Evolutionary conservation across 2,888 invertebrate genomes (phyloP), one percentile per base, ranked within the genome.

Genomic region (Lochmaea crataegi): DNA sequence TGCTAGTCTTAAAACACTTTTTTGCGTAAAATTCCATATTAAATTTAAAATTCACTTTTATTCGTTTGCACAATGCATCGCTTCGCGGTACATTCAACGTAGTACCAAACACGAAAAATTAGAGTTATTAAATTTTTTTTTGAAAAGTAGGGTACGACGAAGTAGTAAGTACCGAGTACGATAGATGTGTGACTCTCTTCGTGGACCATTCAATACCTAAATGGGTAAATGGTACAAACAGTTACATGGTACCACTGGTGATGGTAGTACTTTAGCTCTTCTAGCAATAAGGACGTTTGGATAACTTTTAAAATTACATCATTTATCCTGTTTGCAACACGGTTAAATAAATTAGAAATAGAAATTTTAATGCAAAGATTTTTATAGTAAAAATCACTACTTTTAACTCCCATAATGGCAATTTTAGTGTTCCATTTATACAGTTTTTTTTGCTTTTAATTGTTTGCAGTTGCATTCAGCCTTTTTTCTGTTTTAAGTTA

Each of bases 1-100:
- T 78, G 64, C 77, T 78, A 41, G 75, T 76, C 65, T 82, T 84
- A 58, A 84, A 78, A 65, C 83, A 85, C 74, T 81, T 81, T 72
- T 85, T 85, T 32, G 84, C 84, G 79, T 81, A 84, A 48, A 57
- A 64, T 45, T 70, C 70, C 70, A 70, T 70, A 14, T 32, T 53
- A 61, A 18, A 60, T 41, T 18, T 18, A 61, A 63, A 63, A 68
- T 51, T 63, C 63, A 68, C 61, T 61, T 68, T 68, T 61, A 12
- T 26, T 60, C 48, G 18, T n/a, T 38, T 14, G 48, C 42, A 48
- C 32, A 16, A 45, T 51, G 18, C 45, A 68, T 60, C 53, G 16
- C 38, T 61, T 60, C 16, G 16, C 63, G 42, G 14, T 56, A 42
- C 56, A 63, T 45, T 65, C 45, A 42, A 51, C 42, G 38, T 53